Conservation (phyloP, 2,113 vertebrate species). For the Pollimyrus isidori region DNA sequence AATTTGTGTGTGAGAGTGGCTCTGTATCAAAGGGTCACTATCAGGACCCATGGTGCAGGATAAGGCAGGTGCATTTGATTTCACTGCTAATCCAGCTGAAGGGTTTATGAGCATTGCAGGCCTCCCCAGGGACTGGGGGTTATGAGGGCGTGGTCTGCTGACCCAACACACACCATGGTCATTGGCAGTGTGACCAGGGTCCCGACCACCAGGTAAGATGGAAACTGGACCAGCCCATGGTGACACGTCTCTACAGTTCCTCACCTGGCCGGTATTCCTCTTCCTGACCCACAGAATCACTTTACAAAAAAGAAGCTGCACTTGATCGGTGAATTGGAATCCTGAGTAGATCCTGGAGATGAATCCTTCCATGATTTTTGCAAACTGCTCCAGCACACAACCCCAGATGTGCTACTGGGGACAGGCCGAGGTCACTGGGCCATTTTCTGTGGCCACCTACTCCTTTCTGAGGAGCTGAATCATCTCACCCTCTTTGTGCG, state of each 20-base stretch:
- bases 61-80: constrained; percentile 52
- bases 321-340: background rate
- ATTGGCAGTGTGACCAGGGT: background rate
- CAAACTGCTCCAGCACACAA: background rate
- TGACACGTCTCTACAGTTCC: background rate
- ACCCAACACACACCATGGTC: background rate
- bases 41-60: constrained; percentile 37
- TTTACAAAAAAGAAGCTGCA: background rate
- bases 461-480: background rate
- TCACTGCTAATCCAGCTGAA: constrained; percentile 62
- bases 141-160: background rate
- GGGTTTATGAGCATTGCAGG: constrained; percentile 23
- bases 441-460: background rate
- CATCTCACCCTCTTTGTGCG: background rate
- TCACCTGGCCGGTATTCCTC: background rate
- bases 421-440: background rate
- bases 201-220: background rate
- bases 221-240: background rate
- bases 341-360: background rate
- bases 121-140: background rate
- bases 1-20: background rate
- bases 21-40: constrained; percentile 27
- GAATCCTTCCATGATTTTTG: background rate
- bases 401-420: background rate
- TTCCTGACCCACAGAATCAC: background rate